phyloP scores from a whole-genome alignment of 2,888 invertebrate genomes.

The Esperia sulphurella region DNA sequence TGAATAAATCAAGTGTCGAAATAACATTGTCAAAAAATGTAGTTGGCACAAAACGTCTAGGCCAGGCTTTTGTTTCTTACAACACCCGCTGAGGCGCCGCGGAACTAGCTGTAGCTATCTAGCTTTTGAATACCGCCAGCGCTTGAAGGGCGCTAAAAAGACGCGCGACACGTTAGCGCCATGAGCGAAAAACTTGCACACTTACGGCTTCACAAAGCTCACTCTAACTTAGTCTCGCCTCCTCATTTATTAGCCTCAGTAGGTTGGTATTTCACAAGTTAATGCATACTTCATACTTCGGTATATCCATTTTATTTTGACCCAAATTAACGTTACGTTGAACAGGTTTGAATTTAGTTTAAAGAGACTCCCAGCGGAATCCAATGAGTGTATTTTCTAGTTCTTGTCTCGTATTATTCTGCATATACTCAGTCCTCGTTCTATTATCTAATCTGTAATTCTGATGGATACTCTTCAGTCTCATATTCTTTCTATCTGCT shows the following conservation, averaged over 20 bases:
- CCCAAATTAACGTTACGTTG: slow-evolving; percentile 6
- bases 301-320: slow-evolving; percentile 12
- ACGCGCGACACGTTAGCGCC: slow-evolving; percentile 29
- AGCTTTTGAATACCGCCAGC: slow-evolving; percentile 44
- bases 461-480: too few relatives aligned
- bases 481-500: too few relatives aligned
- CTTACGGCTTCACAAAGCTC: slow-evolving; percentile 35
- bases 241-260: slow-evolving; percentile 27
- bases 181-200: slow-evolving; percentile 40
- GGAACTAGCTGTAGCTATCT: slow-evolving; percentile 33
- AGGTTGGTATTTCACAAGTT: slow-evolving; percentile 24
- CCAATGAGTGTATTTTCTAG: slow-evolving; percentile 6
- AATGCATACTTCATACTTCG: slow-evolving; percentile 17
- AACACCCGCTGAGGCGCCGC: slow-evolving; percentile 25
- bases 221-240: slow-evolving; percentile 23
- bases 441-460: too few relatives aligned
- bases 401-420: neutral
- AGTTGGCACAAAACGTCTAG: slow-evolving; percentile 11
- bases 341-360: slow-evolving; percentile 9
- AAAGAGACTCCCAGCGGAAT: slow-evolving; percentile 5
- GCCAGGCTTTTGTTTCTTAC: slow-evolving; percentile 33
- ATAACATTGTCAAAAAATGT: slow-evolving; percentile 16
- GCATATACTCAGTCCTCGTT: too few relatives aligned
- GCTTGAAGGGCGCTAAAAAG: slow-evolving; percentile 43
- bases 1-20: slow-evolving; percentile 11